A percentile compares a stretch with the other conserved stretches of the same genome.
Evolutionary conservation across 2,113 vertebrate species (phyloP).

Genomic region (Clarias gariepinus): DNA sequence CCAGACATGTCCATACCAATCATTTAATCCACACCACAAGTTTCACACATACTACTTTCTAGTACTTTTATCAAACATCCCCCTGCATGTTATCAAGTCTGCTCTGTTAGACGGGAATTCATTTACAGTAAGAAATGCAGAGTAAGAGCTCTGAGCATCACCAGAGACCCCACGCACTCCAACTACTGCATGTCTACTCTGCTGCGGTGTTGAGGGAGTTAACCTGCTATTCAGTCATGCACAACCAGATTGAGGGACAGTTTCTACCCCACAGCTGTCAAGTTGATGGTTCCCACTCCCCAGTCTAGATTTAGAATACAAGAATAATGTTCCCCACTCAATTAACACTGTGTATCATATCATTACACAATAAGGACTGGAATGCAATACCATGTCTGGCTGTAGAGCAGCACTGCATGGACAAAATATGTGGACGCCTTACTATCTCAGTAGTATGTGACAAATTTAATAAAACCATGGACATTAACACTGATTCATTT

Average conservation of each 20-base stretch:
- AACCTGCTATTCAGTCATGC: background rate
- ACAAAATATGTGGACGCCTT: background rate
- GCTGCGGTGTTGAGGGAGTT: background rate
- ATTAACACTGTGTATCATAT: background rate
- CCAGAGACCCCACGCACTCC: background rate
- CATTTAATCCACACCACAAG: background rate
- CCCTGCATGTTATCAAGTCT: background rate
- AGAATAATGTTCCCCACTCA: background rate
- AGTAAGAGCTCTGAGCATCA: background rate
- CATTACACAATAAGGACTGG: background rate
- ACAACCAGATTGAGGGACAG: slow-evolving; percentile 4
- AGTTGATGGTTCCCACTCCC: background rate
- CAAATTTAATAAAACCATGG: background rate
- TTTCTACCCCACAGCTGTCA: background rate
- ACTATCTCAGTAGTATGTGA: background rate
- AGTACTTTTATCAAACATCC: background rate
- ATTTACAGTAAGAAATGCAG: background rate
- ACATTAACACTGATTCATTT: background rate
- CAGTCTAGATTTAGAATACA: background rate
- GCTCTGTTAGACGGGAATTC: too few species aligned
- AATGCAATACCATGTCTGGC: background rate
- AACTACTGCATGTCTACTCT: background rate
- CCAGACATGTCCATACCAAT: background rate
- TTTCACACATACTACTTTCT: background rate
- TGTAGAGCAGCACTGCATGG: background rate